Percentiles rank a stretch among this genome's conserved stretches.
Conservation (phyloP, 2,797 vertebrate genomes). For the Kryptopterus vitreolus region DNA sequence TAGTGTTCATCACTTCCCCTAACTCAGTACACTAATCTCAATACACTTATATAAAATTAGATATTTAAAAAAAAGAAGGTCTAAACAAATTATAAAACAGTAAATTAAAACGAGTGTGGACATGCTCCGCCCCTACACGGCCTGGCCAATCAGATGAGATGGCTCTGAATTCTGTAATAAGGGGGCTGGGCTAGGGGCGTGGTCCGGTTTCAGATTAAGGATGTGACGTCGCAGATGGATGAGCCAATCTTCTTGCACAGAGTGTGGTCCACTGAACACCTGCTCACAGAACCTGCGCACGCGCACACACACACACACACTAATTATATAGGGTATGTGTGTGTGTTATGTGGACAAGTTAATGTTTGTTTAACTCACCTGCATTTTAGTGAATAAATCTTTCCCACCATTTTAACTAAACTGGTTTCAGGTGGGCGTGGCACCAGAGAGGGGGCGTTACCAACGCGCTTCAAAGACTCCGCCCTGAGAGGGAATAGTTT, state of each 20-base stretch:
- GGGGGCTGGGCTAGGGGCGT: conserved; percentile 10
- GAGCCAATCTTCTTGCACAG: conserved; percentile 93
- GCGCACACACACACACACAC: conserved; percentile 6
- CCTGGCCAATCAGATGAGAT: conserved; percentile 39
- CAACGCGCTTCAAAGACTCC: conserved; percentile 77
- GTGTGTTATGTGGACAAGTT: neutral
- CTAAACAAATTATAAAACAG: neutral
- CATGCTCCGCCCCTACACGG: conserved; percentile 22
- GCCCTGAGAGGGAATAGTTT: conserved; percentile 67
- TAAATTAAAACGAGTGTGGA: neutral
- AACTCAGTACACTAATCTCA: neutral
- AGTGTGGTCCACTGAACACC: conserved; percentile 90
- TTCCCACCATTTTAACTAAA: conserved; percentile 89
- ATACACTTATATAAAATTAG: neutral
- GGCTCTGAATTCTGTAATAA: conserved; percentile 22
- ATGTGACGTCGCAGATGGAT: conserved; percentile 92
- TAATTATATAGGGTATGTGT: neutral
- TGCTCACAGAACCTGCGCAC: conserved; percentile 88
- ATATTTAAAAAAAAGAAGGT: neutral
- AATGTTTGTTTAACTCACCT: conserved; percentile 70
- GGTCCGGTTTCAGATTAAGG: conserved; percentile 86
- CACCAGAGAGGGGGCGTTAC: conserved; percentile 87
- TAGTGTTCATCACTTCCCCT: conserved; percentile 1
- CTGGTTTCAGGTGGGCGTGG: conserved; percentile 88
- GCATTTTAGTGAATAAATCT: conserved; percentile 95